Conservation (phyloP, 2,888 invertebrate species). For the Arrhopalites spinosus region DNA sequence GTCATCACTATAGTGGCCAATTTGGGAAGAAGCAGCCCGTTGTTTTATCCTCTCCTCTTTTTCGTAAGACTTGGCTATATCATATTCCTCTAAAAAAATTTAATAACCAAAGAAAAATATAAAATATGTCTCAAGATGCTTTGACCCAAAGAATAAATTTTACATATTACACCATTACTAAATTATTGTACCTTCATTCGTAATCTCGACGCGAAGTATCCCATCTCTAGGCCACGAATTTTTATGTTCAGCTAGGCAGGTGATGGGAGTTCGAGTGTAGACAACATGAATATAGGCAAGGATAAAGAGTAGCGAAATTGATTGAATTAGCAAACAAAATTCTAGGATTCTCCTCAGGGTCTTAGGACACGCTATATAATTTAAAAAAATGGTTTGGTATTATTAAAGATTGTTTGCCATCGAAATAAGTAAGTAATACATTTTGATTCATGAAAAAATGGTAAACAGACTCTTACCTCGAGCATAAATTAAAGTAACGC, state of each 20-base stretch:
- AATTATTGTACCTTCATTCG: constrained; percentile 62
- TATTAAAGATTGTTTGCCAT: too few relatives aligned
- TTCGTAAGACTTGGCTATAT: constrained; percentile 80
- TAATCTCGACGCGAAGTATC: constrained; percentile 87
- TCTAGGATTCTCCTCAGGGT: constrained; percentile 81
- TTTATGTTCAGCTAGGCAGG: constrained; percentile 86
- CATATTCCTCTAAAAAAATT: constrained; percentile 70
- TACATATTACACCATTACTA: too few relatives aligned
- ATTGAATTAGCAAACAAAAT: constrained; percentile 72
- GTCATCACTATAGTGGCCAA: constrained; percentile 47
- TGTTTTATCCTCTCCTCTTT: constrained; percentile 76
- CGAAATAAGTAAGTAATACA: too few relatives aligned
- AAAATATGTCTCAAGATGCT: too few relatives aligned
- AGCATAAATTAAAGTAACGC: constrained; percentile 89
- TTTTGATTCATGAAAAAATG: too few relatives aligned
- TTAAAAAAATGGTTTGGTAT: too few relatives aligned
- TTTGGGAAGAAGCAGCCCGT: constrained; percentile 57
- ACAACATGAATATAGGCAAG: constrained; percentile 86
- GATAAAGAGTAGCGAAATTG: constrained; percentile 58
- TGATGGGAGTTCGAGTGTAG: constrained; percentile 89
- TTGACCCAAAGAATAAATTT: too few relatives aligned
- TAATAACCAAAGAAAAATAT: too few relatives aligned
- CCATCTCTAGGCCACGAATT: constrained; percentile 94
- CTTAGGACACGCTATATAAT: constrained; percentile 85
- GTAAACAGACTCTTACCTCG: too few relatives aligned